A percentile compares a stretch with the other conserved stretches of the same genome.
Evolutionary conservation across 2,888 invertebrate species (phyloP).

Genomic region (Ectemnius cavifrons): DNA sequence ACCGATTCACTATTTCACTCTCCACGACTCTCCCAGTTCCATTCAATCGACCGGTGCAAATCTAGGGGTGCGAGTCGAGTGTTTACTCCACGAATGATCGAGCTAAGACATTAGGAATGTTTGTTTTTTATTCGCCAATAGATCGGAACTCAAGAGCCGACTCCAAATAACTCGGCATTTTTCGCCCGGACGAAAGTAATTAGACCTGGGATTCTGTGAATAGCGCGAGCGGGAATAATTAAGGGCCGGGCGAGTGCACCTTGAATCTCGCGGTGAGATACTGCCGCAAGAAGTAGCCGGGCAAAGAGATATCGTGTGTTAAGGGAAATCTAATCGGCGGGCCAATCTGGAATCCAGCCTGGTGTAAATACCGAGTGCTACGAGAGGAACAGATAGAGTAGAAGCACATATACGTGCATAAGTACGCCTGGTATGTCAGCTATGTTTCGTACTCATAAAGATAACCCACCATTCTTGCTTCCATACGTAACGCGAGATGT

Average conservation of each 20-base stretch:
- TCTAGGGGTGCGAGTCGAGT: too few relatives aligned
- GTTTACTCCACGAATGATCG: conserved; percentile 5
- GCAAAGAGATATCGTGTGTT: conserved; percentile 5
- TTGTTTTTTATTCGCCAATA: background rate
- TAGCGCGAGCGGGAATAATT: background rate
- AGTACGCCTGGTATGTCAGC: conserved; percentile 23
- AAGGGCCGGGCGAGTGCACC: conserved; percentile 5
- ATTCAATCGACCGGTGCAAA: conserved; percentile 10
- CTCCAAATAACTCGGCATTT: background rate
- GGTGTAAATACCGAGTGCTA: conserved; percentile 11
- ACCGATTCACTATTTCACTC: conserved; percentile 20
- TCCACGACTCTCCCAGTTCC: conserved; percentile 21
- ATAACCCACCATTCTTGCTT: conserved; percentile 52
- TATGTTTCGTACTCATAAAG: conserved; percentile 43
- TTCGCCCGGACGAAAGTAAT: background rate
- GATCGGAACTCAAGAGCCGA: background rate
- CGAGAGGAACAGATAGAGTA: conserved; percentile 7
- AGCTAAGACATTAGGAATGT: conserved; percentile 14
- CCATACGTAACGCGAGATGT: conserved; percentile 50
- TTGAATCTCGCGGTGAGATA: conserved; percentile 8
- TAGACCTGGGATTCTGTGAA: conserved; percentile 8
- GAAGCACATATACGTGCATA: conserved; percentile 6
- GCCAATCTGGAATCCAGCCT: conserved; percentile 16
- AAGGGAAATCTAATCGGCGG: conserved; percentile 16
- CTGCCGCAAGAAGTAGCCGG: background rate